phyloP scores from a whole-genome alignment of 2,888 invertebrate genomes.

The Scelioninae gen. 1 region DNA sequence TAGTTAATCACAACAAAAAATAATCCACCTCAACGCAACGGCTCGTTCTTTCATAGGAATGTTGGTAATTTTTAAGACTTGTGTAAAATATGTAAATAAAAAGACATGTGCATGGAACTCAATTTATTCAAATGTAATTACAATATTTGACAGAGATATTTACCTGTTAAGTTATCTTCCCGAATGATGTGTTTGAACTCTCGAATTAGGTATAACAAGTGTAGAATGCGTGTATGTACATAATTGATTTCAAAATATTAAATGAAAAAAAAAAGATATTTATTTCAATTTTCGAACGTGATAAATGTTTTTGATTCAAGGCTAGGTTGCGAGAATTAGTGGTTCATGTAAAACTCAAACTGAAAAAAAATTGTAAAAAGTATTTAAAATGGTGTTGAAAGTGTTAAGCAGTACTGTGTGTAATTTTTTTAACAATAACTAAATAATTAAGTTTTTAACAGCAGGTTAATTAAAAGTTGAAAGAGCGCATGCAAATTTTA shows the following conservation, averaged over 20 bases:
- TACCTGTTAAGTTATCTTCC: too few species aligned
- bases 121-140: background rate
- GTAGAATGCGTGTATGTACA: too few species aligned
- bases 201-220: too few species aligned
- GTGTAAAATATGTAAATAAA: slow-evolving; percentile 50
- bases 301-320: background rate
- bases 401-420: background rate
- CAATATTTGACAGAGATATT: background rate
- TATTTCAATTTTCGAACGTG: background rate
- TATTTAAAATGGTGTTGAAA: background rate
- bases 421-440: background rate
- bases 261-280: background rate
- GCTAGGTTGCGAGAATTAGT: background rate
- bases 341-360: background rate
- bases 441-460: too few species aligned
- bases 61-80: slow-evolving; percentile 23
- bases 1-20: slow-evolving; percentile 23
- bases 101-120: background rate
- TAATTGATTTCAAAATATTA: too few species aligned
- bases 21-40: slow-evolving; percentile 29
- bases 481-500: too few species aligned
- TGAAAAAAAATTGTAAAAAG: background rate
- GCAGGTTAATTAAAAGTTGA: too few species aligned
- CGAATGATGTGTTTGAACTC: too few species aligned
- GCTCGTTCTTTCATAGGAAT: slow-evolving; percentile 31